Evolutionary conservation across 2,113 vertebrate genomes (phyloP).

Genomic region (Cervus canadensis): DNA sequence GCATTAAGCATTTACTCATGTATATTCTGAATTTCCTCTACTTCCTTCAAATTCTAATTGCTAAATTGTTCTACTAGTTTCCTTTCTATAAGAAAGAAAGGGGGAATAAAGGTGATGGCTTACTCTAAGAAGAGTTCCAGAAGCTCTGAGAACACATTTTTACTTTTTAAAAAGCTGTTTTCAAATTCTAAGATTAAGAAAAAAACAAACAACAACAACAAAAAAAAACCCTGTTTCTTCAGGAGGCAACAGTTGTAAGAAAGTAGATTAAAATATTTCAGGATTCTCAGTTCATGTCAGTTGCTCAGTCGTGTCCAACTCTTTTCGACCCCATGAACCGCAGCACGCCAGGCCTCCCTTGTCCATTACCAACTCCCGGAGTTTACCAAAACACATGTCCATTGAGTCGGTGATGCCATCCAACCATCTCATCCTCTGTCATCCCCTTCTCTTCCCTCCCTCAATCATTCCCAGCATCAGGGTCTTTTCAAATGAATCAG

Average conservation of each 20-base stretch:
- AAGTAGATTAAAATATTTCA: neutral
- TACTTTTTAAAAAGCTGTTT: neutral
- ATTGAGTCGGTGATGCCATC: neutral
- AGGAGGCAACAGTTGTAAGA: slow-evolving; percentile 1
- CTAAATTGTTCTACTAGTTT: neutral
- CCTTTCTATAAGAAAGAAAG: neutral
- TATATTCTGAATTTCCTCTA: neutral
- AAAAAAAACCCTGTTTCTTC: neutral
- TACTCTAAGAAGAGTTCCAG: neutral
- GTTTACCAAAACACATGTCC: neutral
- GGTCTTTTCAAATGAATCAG: neutral
- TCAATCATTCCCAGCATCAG: neutral
- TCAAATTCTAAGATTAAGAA: neutral
- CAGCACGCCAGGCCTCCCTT: neutral
- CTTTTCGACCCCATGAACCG: accelerated
- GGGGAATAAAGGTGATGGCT: neutral
- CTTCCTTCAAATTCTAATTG: neutral
- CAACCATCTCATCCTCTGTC: neutral
- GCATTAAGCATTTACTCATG: neutral
- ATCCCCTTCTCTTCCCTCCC: accelerated
- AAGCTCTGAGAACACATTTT: neutral
- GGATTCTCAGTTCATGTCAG: neutral
- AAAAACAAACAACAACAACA: neutral
- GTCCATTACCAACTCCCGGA: neutral
- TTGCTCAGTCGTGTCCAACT: accelerated